Percentiles rank a stretch among this genome's conserved stretches.
These are phyloP conservation scores for Salticus scenicus DNA, from an alignment of 2,888 invertebrate genomes.

Conservation along the genomic window DNA sequence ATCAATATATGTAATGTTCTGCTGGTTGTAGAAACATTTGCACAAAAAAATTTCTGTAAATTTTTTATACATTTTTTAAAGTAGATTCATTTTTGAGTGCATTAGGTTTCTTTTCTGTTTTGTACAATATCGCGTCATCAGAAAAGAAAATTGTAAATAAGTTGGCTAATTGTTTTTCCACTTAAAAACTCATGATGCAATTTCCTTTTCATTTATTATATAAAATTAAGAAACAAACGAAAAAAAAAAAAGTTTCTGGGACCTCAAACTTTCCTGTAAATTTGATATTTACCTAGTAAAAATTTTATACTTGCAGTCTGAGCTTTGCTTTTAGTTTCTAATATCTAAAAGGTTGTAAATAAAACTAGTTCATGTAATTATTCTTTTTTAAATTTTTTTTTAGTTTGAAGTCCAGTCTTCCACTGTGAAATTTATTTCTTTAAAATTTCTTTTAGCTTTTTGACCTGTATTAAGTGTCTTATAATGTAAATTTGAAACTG, in stretches of 20 bases:
- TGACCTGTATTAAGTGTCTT: constrained; percentile 9
- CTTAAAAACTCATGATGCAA: constrained; percentile 16
- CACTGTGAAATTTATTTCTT: background rate
- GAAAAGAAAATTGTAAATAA: constrained; percentile 68
- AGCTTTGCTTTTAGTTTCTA: background rate
- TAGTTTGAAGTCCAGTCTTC: constrained; percentile 14
- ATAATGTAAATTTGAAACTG: background rate
- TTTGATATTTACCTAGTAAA: background rate
- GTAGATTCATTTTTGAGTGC: constrained; percentile 67
- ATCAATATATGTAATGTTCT: constrained; percentile 60
- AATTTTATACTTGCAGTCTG: constrained; percentile 4
- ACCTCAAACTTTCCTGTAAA: constrained; percentile 10
- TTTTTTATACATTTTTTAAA: constrained; percentile 64
- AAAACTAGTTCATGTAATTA: constrained; percentile 10
- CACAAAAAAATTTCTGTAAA: constrained; percentile 68
- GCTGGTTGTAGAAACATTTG: constrained; percentile 59
- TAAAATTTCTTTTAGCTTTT: background rate
- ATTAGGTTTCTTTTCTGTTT: constrained; percentile 69
- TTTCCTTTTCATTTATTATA: background rate
- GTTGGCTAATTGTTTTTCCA: constrained; percentile 23
- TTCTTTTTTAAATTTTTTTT: constrained; percentile 3
- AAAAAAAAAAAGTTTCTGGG: background rate
- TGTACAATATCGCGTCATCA: constrained; percentile 66
- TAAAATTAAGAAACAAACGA: background rate
- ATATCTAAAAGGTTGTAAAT: background rate